Base-by-base conservation (phyloP, 1,140 invertebrate species). In the Neoseiulus cucumeris region DNA sequence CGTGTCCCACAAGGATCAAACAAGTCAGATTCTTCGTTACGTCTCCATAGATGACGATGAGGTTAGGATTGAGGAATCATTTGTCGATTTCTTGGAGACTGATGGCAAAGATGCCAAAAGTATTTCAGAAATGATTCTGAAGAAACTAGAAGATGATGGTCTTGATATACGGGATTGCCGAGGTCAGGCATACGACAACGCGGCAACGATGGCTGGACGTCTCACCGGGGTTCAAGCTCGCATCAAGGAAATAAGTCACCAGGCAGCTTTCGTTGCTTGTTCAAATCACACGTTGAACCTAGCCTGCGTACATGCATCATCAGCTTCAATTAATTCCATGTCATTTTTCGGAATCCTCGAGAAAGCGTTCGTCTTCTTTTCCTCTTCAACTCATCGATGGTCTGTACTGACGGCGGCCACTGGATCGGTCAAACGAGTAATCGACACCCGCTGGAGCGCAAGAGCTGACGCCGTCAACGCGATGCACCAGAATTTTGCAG, bases 1-100 rank as follows among this genome's bases (percentile, higher is more conserved):
- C 69, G 68, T 75, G 47, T 66, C 69, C 12, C 70, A 77, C 68
- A 70, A 73, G 0, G 74, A 77, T 68, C 72, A 77, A 67, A 68
- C 76, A n/a, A 72, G 72, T 42, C 22, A 72, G 64, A 65, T 73
- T 7, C 66, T 75, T 22, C 66, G 72, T 70, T 69, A 65, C 65
- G 59, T 68, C 42, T 59, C 20, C 64, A 64, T 65, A 20, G 29
- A 33, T 55, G 33, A 51, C 29, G 30, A 44, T 44, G 20, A 29
- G 14, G 64, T 67, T n/a, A 59, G 44, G 28, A 66, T 68, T 25
- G 30, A 66, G 22, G 66, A 66, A 66, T 64, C 20, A 4, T 66
- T 64, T 45, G 1, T 66, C 47, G 7, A 28, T 28, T 66, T 67
- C 45, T 14, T 67, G 1, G 18, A 28, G 39, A 67, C 39, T 17